A percentile compares a stretch with the other conserved stretches of the same genome.
phyloP scores from a whole-genome alignment of 2,888 invertebrate species.

The Digitonthophagus gazella region DNA sequence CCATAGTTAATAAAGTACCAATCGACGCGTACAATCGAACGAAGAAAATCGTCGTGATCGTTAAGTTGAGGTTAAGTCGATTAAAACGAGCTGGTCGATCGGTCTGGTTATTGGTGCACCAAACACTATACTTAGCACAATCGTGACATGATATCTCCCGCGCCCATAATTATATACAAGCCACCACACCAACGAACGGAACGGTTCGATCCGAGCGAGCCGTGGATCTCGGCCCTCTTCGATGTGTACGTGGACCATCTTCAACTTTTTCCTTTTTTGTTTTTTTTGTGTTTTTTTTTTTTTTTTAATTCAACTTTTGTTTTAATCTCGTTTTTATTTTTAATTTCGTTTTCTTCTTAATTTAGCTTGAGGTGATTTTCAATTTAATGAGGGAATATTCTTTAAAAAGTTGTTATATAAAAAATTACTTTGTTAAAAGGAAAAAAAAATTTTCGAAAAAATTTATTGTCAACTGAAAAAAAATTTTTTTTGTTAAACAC shows the following conservation, averaged over 20 bases:
- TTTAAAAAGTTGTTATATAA: background rate
- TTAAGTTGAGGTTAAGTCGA: constrained; percentile 30
- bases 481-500: too few species aligned
- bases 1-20: constrained; percentile 50
- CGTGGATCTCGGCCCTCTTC: background rate
- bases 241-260: background rate
- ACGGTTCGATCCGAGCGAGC: constrained; percentile 2
- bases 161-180: constrained; percentile 49
- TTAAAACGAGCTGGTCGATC: constrained; percentile 40
- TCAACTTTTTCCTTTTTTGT: background rate
- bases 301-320: too few species aligned
- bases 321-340: too few species aligned
- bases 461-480: too few species aligned
- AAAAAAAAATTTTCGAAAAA: too few species aligned
- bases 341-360: background rate
- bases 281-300: constrained; percentile 5
- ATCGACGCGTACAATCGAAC: constrained; percentile 42
- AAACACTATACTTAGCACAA: constrained; percentile 53
- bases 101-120: constrained; percentile 50
- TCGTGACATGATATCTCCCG: constrained; percentile 52
- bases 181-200: constrained; percentile 28
- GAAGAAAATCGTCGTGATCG: constrained; percentile 32
- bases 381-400: background rate
- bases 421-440: too few species aligned
- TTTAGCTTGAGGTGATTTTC: background rate